phyloP scores from a whole-genome alignment of 2,113 vertebrate species.

The Clupea harengus region DNA sequence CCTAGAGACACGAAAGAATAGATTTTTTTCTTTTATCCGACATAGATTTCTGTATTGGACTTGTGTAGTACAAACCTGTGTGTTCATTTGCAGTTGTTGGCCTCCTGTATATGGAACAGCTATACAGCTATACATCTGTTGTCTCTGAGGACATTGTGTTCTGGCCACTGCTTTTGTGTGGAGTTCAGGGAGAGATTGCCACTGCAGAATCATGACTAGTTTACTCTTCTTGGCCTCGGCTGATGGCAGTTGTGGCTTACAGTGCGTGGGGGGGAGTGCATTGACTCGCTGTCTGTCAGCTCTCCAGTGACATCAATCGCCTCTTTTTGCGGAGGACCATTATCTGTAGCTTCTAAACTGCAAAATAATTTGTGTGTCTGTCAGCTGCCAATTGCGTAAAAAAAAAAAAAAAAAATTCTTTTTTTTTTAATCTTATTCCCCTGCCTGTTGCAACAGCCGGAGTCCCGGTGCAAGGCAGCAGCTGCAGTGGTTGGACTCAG shows the following conservation, averaged over 20 bases:
- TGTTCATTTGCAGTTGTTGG: slow-evolving; percentile 5
- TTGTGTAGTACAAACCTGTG: not conserved
- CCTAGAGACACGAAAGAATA: not conserved
- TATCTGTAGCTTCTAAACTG: not conserved
- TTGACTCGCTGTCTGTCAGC: not conserved
- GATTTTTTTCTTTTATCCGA: not conserved
- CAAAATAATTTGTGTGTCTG: slow-evolving; percentile 5
- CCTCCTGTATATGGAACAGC: not conserved
- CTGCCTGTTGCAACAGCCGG: not conserved
- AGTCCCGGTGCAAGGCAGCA: not conserved
- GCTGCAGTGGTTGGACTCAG: not conserved
- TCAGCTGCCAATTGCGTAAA: not conserved
- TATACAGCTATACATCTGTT: not conserved
- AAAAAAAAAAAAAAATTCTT: not conserved
- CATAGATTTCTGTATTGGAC: not conserved
- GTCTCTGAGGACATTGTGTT: not conserved
- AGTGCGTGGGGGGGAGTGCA: not conserved
- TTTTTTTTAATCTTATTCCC: not conserved
- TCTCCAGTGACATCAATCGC: not conserved
- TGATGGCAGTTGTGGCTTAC: not conserved
- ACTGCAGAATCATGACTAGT: slow-evolving; percentile 12
- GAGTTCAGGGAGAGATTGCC: slow-evolving; percentile 1
- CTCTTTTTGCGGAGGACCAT: not conserved
- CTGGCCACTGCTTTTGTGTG: slow-evolving; percentile 9
- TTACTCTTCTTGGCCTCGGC: not conserved